These are phyloP conservation scores for Limnothrissa miodon DNA, from an alignment of 2,113 vertebrate species.

Conservation along the genomic window DNA sequence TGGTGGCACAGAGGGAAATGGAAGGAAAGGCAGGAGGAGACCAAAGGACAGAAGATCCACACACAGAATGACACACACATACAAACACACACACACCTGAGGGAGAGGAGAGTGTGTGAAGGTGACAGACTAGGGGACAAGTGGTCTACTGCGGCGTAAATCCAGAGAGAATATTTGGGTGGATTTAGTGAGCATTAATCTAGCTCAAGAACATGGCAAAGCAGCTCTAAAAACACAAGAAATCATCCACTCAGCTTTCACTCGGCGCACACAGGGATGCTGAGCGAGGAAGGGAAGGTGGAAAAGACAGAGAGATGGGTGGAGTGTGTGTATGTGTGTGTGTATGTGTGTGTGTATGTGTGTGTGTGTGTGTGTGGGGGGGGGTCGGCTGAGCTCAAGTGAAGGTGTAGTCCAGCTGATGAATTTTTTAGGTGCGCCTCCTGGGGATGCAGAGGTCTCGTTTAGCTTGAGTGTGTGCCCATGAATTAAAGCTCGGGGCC, in stretches of 20 bases:
- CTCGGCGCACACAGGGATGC: not conserved
- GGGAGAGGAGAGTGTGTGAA: not conserved
- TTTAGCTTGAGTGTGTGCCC: not conserved
- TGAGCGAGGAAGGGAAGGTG: not conserved
- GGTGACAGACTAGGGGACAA: not conserved
- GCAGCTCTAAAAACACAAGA: not conserved
- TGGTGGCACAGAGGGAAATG: not conserved
- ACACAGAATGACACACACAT: too few relatives aligned
- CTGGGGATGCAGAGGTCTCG: not conserved
- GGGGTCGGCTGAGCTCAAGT: not conserved
- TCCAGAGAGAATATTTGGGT: not conserved
- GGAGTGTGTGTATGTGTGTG: too few relatives aligned
- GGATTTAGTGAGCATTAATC: not conserved
- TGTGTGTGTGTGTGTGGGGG: too few relatives aligned
- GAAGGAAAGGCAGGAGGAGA: not conserved
- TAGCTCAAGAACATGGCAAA: slow-evolving; percentile 1
- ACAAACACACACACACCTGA: not conserved
- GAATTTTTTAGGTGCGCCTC: not conserved
- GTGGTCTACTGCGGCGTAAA: not conserved
- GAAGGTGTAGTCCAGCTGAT: not conserved
- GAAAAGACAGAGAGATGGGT: not conserved
- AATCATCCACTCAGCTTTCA: slow-evolving; percentile 1
- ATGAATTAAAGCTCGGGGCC: not conserved
- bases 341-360: too few relatives aligned
- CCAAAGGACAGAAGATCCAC: not conserved